A percentile compares a stretch with the other conserved stretches of the same genome.
phyloP scores from a whole-genome alignment of 2,888 invertebrate genomes.

The Hirtodrosophila trivittata region DNA sequence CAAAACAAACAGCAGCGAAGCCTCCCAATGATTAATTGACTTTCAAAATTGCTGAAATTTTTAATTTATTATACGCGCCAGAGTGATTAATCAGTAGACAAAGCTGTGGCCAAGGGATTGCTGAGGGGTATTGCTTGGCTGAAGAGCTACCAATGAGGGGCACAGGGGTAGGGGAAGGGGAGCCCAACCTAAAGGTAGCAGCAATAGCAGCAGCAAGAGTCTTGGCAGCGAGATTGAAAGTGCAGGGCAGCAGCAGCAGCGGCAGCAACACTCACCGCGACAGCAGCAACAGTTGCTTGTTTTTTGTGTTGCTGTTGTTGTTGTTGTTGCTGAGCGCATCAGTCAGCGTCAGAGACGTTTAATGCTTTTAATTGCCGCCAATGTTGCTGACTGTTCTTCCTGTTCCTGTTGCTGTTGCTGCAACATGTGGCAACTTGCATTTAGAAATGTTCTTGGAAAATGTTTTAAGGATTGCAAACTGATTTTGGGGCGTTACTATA shows the following conservation, averaged over 20 bases:
- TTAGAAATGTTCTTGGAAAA: no score
- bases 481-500: no score
- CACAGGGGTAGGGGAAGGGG: background rate
- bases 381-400: slow-evolving; percentile 29
- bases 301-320: no score
- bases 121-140: background rate
- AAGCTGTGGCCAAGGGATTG: slow-evolving; percentile 33
- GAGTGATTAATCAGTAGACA: slow-evolving; percentile 82
- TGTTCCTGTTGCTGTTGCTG: slow-evolving; percentile 3
- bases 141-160: background rate
- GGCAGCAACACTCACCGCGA: background rate
- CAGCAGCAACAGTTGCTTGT: slow-evolving; percentile 36
- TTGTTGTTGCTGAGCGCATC: slow-evolving; percentile 54
- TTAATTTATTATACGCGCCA: slow-evolving; percentile 83
- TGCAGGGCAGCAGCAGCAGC: slow-evolving; percentile 47
- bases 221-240: slow-evolving; percentile 65
- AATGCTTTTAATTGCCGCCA: slow-evolving; percentile 67
- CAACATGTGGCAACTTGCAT: slow-evolving; percentile 33
- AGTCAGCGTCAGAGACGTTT: slow-evolving; percentile 56
- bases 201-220: slow-evolving; percentile 23
- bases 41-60: slow-evolving; percentile 84
- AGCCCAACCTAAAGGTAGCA: slow-evolving; percentile 44
- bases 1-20: slow-evolving; percentile 55
- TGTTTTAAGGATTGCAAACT: no score
- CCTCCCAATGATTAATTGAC: slow-evolving; percentile 83